These are phyloP conservation scores for Actias luna DNA, from an alignment of 2,888 invertebrate genomes.

Conservation along the genomic window DNA sequence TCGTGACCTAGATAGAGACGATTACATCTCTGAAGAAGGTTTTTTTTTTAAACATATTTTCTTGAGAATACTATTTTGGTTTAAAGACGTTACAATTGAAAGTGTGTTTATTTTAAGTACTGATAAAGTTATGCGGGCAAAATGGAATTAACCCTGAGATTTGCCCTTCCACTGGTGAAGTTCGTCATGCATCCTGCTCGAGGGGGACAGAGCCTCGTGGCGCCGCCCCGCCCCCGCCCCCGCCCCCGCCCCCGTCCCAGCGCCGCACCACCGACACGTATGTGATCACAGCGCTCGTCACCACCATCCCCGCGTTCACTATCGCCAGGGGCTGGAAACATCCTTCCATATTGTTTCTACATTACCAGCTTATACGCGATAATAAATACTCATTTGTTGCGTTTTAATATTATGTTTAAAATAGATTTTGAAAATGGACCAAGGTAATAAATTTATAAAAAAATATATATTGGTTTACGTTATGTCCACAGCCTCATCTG, in stretches of 20 bases:
- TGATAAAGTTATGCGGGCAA: neutral
- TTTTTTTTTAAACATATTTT: too few species aligned
- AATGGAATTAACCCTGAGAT: neutral
- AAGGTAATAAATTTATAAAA: too few species aligned
- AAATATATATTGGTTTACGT: too few species aligned
- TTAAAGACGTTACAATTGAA: too few species aligned
- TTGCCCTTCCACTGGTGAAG: neutral
- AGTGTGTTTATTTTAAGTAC: neutral
- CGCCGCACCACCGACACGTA: conserved; percentile 45
- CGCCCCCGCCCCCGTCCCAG: conserved; percentile 39
- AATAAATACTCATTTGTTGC: too few species aligned
- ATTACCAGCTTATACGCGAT: neutral
- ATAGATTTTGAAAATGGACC: too few species aligned
- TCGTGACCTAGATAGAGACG: too few species aligned
- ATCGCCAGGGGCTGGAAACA: conserved; percentile 44
- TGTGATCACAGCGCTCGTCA: conserved; percentile 43
- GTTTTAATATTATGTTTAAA: too few species aligned
- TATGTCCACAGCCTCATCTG: too few species aligned
- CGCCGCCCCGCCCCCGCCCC: conserved; percentile 24
- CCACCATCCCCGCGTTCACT: conserved; percentile 36
- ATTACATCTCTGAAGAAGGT: too few species aligned
- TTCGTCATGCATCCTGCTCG: conserved; percentile 27
- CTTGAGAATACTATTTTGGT: too few species aligned
- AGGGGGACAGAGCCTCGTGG: conserved; percentile 24
- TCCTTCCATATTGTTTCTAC: neutral